These are phyloP conservation scores for Helostoma temminkii DNA, from an alignment of 2,797 vertebrate genomes.

Conservation along the genomic window DNA sequence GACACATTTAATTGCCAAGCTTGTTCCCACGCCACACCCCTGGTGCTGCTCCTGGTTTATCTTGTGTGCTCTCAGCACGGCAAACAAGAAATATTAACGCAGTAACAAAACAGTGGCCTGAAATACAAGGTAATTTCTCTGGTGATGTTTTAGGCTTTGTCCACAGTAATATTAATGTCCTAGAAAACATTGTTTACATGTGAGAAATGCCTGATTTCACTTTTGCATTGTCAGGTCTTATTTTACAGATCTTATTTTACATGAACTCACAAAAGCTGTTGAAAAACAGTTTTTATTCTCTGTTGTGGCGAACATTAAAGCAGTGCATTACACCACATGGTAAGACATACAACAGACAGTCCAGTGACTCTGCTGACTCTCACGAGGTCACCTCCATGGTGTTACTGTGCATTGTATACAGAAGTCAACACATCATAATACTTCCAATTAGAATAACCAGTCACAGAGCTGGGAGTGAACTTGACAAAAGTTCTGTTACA, in stretches of 20 bases:
- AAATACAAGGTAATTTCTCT: constrained; percentile 29
- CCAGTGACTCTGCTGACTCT: neutral
- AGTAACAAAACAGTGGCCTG: constrained; percentile 23
- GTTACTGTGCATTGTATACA: neutral
- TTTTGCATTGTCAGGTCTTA: neutral
- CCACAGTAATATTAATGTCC: neutral
- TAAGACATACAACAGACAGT: neutral
- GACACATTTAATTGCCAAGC: constrained; percentile 63
- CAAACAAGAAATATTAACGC: constrained; percentile 37
- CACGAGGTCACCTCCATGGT: constrained; percentile 1
- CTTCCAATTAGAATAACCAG: constrained; percentile 6
- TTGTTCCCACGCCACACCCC: constrained; percentile 57
- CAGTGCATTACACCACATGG: neutral
- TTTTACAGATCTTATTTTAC: neutral
- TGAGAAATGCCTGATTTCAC: neutral
- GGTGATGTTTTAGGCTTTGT: neutral
- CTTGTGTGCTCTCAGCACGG: constrained; percentile 40
- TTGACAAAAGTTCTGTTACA: neutral
- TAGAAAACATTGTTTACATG: neutral
- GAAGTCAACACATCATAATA: neutral
- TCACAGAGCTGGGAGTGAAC: constrained; percentile 10
- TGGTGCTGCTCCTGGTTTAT: constrained; percentile 49
- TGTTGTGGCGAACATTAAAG: neutral
- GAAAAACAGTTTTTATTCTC: neutral
- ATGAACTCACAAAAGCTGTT: neutral